phyloP scores from a whole-genome alignment of 1,140 invertebrate genomes.

The Chymomyza costata region DNA sequence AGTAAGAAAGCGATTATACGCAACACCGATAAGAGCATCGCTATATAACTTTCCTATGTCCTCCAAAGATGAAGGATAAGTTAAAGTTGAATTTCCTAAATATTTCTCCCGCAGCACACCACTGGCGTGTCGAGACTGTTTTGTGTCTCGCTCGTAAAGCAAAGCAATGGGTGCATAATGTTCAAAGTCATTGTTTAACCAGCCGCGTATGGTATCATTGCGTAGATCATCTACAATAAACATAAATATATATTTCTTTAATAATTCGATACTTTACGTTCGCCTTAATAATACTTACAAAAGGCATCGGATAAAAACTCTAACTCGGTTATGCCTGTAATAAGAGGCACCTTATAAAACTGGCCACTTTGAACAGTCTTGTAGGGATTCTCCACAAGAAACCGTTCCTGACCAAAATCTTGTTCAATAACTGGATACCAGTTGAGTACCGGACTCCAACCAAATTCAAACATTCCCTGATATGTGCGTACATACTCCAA shows the following conservation, averaged over 20 bases:
- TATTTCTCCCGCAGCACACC: slow-evolving; percentile 40
- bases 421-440: slow-evolving; percentile 83
- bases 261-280: too few species aligned
- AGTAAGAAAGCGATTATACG: slow-evolving; percentile 76
- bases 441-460: slow-evolving; percentile 76
- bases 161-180: slow-evolving; percentile 77
- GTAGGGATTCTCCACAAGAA: slow-evolving; percentile 79
- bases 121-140: slow-evolving; percentile 74
- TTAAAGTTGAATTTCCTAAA: slow-evolving; percentile 21
- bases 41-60: slow-evolving; percentile 73
- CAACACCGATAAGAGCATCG: slow-evolving; percentile 77
- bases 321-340: slow-evolving; percentile 80
- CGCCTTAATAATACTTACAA: too few species aligned
- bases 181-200: slow-evolving; percentile 76
- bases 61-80: slow-evolving; percentile 38
- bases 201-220: slow-evolving; percentile 37
- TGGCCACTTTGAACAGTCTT: slow-evolving; percentile 78
- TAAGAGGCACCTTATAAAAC: slow-evolving; percentile 81
- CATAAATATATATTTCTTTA: too few species aligned
- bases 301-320: slow-evolving; percentile 79
- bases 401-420: slow-evolving; percentile 81
- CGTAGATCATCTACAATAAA: slow-evolving; percentile 43
- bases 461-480: slow-evolving; percentile 76
- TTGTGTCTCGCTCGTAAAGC: slow-evolving; percentile 77
- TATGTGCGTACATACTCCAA: slow-evolving; percentile 77